phyloP scores from a whole-genome alignment of 1,140 invertebrate species.

The Trachymyrmex septentrionalis region DNA sequence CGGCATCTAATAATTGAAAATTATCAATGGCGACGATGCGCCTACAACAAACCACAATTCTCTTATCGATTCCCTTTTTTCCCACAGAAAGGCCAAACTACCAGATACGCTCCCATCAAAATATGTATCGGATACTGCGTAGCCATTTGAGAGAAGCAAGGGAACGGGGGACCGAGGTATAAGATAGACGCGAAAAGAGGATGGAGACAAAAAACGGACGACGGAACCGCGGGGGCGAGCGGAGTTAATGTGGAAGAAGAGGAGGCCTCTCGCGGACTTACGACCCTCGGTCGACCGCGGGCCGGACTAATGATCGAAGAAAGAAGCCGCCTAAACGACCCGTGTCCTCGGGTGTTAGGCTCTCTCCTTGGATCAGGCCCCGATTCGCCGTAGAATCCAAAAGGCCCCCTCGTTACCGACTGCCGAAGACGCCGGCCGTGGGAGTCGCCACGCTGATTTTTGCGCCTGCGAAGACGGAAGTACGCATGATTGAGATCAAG shows the following conservation, averaged over 20 bases:
- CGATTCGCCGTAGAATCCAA: conserved; percentile 69
- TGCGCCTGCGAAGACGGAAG: conserved; percentile 32
- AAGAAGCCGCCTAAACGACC: conserved; percentile 86
- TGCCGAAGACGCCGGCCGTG: conserved; percentile 64
- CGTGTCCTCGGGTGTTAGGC: conserved; percentile 85
- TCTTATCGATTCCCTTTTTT: conserved; percentile 27
- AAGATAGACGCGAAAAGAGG: conserved; percentile 61
- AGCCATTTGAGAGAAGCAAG: neutral
- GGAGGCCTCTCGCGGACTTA: conserved; percentile 71
- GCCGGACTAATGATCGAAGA: conserved; percentile 85
- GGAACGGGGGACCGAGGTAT: neutral
- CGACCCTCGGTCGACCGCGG: conserved; percentile 71
- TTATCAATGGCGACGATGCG: conserved; percentile 31
- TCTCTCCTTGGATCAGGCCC: conserved; percentile 68
- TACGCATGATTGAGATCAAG: neutral
- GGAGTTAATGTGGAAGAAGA: conserved; percentile 61
- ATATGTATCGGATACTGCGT: conserved; percentile 33
- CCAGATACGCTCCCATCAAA: conserved; percentile 42
- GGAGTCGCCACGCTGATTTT: conserved; percentile 17
- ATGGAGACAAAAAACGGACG: conserved; percentile 38
- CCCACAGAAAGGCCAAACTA: neutral
- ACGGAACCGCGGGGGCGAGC: conserved; percentile 69
- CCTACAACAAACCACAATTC: conserved; percentile 14
- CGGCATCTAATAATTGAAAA: conserved; percentile 12
- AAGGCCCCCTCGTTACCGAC: conserved; percentile 72